phyloP scores from a whole-genome alignment of 2,113 vertebrate genomes.

The Cathartes aura region DNA sequence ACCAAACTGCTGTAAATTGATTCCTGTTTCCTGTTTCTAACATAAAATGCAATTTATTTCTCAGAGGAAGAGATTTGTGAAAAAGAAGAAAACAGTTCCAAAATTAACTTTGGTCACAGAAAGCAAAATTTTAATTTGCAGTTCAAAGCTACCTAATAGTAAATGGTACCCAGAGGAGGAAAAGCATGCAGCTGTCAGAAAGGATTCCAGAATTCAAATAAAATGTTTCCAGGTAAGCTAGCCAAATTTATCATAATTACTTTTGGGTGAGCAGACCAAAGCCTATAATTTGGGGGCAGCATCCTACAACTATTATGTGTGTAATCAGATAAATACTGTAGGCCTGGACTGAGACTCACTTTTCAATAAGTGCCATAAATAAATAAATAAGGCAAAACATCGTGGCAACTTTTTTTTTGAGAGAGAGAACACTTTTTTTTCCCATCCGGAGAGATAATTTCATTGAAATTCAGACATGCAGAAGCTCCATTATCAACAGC shows the following conservation, averaged over 20 bases:
- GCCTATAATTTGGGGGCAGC: neutral
- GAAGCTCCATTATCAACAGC: neutral
- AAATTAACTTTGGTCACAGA: slow-evolving; percentile 4
- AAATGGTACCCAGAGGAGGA: neutral
- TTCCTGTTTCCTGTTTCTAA: neutral
- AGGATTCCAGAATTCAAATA: neutral
- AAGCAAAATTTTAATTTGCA: slow-evolving; percentile 23
- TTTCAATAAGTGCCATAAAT: neutral
- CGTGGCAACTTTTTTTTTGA: neutral
- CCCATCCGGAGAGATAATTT: neutral
- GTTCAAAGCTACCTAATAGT: slow-evolving; percentile 1
- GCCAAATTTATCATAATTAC: neutral
- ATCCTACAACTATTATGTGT: neutral
- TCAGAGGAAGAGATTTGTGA: neutral
- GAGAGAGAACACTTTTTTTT: neutral
- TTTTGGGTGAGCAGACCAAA: neutral
- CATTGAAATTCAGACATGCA: neutral
- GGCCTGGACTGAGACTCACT: neutral
- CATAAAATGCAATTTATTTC: neutral
- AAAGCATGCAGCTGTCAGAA: neutral
- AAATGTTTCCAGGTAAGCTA: slow-evolving; percentile 36
- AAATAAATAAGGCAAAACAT: neutral
- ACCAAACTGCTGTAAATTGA: neutral
- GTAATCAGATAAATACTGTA: neutral
- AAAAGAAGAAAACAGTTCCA: neutral